Evolutionary conservation across 2,888 invertebrate genomes (phyloP).

Genomic region (Drosophila austrosaltans): DNA sequence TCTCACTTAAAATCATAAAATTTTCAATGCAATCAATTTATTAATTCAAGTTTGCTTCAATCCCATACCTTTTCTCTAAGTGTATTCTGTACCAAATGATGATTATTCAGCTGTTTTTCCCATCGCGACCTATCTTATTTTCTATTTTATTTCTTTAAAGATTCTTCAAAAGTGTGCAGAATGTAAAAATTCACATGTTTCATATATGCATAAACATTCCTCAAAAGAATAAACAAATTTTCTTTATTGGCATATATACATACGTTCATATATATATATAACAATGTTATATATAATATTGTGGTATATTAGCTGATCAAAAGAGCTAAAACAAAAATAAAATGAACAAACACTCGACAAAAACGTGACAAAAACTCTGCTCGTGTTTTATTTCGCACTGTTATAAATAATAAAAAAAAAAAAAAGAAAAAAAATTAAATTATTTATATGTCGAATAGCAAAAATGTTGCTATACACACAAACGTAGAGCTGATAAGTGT

Average conservation of each 20-base stretch:
- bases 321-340: neutral
- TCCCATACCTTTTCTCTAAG: neutral
- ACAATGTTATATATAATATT: slow-evolving; percentile 3
- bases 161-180: neutral
- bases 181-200: slow-evolving; percentile 1
- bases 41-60: too few species aligned
- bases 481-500: neutral
- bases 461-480: slow-evolving; percentile 3
- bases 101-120: slow-evolving; percentile 3
- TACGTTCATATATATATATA: neutral
- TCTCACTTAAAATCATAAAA: too few species aligned
- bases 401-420: slow-evolving; percentile 25
- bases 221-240: neutral
- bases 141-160: neutral
- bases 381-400: slow-evolving; percentile 15
- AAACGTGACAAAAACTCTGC: slow-evolving; percentile 57
- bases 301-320: neutral
- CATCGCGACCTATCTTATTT: neutral
- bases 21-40: too few species aligned
- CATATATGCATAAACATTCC: neutral
- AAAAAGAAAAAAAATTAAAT: neutral
- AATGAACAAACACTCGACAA: slow-evolving; percentile 44
- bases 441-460: neutral
- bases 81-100: neutral
- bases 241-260: neutral